A percentile compares a stretch with the other conserved stretches of the same genome.
Evolutionary conservation across 2,888 invertebrate species (phyloP).

Genomic region (Diadegma fenestrale): DNA sequence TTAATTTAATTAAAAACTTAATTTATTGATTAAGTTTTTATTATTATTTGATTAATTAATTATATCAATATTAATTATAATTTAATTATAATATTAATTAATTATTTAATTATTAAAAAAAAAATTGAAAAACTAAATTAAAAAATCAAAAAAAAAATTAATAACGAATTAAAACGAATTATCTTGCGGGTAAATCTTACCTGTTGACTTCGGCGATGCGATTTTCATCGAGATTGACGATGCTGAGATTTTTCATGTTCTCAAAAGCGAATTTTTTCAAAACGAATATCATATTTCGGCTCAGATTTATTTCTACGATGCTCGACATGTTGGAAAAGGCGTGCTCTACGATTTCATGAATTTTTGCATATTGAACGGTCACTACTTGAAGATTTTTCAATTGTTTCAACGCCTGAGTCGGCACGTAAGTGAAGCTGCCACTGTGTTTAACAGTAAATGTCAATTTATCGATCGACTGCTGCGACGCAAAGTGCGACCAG

Average conservation of each 20-base stretch:
- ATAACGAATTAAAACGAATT: too few species aligned
- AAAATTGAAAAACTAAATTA: too few species aligned
- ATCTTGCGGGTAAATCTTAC: conserved; percentile 69
- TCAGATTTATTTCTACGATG: conserved; percentile 89
- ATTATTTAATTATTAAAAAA: too few species aligned
- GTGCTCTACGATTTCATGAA: conserved; percentile 89
- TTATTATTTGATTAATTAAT: too few species aligned
- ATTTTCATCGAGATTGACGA: conserved; percentile 91
- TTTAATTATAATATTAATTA: too few species aligned
- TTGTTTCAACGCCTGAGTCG: conserved; percentile 89
- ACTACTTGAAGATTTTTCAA: conserved; percentile 89
- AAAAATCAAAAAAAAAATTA: too few species aligned
- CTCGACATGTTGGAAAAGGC: conserved; percentile 91
- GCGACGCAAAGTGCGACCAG: conserved; percentile 91
- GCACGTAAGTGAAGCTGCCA: conserved; percentile 90
- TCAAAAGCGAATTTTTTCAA: conserved; percentile 90
- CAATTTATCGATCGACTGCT: conserved; percentile 89
- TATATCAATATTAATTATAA: too few species aligned
- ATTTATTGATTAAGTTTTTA: too few species aligned
- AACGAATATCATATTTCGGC: conserved; percentile 89
- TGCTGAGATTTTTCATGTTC: conserved; percentile 89
- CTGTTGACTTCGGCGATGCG: conserved; percentile 90
- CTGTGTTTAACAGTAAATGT: conserved; percentile 90
- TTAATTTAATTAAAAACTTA: too few species aligned
- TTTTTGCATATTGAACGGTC: conserved; percentile 90